Evolutionary conservation across 2,797 vertebrate genomes (phyloP).

Genomic region (Halcyon leucocephala): DNA sequence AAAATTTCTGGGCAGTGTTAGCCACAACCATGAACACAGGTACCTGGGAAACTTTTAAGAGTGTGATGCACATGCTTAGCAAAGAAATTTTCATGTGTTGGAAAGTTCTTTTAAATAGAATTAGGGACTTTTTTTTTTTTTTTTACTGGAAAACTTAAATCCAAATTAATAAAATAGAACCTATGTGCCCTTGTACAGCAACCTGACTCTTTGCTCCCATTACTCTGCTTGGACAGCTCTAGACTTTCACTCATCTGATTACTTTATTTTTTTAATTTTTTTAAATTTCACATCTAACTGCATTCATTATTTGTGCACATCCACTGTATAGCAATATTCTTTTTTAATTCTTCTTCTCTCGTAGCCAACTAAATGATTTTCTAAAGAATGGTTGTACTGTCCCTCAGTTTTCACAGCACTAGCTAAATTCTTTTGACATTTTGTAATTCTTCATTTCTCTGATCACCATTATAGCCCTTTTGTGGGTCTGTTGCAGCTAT

Average conservation of each 20-base stretch:
- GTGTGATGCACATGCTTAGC: neutral
- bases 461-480: neutral
- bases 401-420: neutral
- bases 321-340: neutral
- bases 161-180: neutral
- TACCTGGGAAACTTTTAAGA: neutral
- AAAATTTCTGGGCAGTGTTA: neutral
- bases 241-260: neutral
- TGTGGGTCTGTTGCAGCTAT: neutral
- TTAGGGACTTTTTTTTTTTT: neutral
- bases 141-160: neutral
- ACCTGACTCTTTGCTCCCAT: neutral
- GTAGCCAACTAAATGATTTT: neutral
- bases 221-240: neutral
- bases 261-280: neutral
- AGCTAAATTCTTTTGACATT: neutral
- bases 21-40: neutral
- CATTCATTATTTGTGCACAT: neutral
- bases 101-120: neutral
- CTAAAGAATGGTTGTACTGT: neutral
- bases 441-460: neutral
- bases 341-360: neutral
- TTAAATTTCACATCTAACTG: neutral
- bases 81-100: neutral
- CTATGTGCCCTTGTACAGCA: neutral